Conservation (phyloP, 2,888 invertebrate species). For the Aphidoletes aphidimyza region DNA sequence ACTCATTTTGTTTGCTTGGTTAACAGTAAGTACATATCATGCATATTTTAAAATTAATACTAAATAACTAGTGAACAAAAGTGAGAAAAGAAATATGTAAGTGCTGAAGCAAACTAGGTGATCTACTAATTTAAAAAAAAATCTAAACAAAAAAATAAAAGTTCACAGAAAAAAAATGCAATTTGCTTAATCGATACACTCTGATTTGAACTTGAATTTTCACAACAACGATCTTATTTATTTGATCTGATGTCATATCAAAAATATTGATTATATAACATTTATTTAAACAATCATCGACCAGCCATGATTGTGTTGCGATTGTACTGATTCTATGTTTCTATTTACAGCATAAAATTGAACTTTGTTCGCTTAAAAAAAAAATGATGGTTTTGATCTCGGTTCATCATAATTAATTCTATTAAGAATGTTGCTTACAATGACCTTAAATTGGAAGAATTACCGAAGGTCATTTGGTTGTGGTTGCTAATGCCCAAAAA, state of each 20-base stretch:
- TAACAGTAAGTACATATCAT: no score
- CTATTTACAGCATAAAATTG: not conserved
- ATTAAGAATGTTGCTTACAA: no score
- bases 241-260: conserved; percentile 20
- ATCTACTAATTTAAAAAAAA: not conserved
- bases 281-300: not conserved
- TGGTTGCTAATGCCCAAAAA: not conserved
- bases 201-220: not conserved
- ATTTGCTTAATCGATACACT: not conserved
- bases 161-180: not conserved
- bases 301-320: conserved; percentile 8
- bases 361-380: not conserved
- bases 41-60: not conserved
- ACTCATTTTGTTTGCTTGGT: no score
- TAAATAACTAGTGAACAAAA: not conserved
- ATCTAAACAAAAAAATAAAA: not conserved
- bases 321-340: not conserved
- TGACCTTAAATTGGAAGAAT: not conserved
- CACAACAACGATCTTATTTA: no score
- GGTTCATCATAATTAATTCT: not conserved
- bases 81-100: no score
- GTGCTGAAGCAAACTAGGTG: not conserved
- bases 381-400: not conserved
- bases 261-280: not conserved
- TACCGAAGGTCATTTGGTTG: not conserved